Evolutionary conservation across 2,797 vertebrate species (phyloP), one percentile per base, ranked within the genome.

Genomic region (Sebastes oblongus): DNA sequence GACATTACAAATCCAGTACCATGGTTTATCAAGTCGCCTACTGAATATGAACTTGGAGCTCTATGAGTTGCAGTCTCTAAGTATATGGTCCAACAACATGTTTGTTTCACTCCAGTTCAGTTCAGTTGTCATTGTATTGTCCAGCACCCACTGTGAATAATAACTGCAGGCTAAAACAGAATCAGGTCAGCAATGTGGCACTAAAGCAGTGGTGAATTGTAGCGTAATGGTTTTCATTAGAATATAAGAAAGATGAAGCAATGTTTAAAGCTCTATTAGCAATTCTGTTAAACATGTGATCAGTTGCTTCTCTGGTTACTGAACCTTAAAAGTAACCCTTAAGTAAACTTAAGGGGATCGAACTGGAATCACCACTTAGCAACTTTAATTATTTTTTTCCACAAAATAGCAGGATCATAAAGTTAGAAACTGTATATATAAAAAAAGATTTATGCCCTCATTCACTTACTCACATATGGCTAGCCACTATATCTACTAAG

Each of bases 31-130:
- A 42, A 24, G 30, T 29, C 6, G 22, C 39, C 36, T 10, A 52
- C 16, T 80, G 46, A 81, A 81, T 64, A 56, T 66, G 18, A 83
- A 66, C 56, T 62, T 81, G 56, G 12, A 3, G 18, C 8, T 72
- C 66, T 29, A 5, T 24, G n/a, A 69, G 60, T 6, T 59, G 34
- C 13, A 18, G 30, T 59, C 36, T 58, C 30, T 54, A 25, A 76
- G n/a, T 73, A 29, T 65, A 18, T 50, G 36, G 27, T 36, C 54
- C 14, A 55, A 66, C 58, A 56, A 54, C 71, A 70, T 77, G 81
- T 86, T 88, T 86, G 60, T 89, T 92, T 91, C 88, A 90, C 77
- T 86, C 70, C 78, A 88, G 80, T 92, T 92, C 88, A 89, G 87
- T 58, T 91, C 81, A 89, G 8, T 78, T 89, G 85, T 88, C 85